A percentile compares a stretch with the other conserved stretches of the same genome.
These are phyloP conservation scores for Prolemur simus DNA, from an alignment of 2,113 vertebrate species.

Conservation along the genomic window DNA sequence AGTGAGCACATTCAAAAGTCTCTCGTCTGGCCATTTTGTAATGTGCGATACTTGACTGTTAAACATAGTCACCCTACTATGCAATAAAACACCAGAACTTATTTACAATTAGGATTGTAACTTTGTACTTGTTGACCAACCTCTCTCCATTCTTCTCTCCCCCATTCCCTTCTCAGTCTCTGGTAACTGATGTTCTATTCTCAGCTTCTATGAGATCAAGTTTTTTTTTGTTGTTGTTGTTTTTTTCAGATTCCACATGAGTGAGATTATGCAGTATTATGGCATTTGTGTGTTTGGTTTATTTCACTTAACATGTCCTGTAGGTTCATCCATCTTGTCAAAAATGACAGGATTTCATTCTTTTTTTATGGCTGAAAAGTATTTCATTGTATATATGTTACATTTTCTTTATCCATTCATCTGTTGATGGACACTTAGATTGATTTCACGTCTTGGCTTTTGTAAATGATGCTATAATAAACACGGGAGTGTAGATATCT, in stretches of 20 bases:
- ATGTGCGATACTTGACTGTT: not conserved
- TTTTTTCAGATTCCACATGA: not conserved
- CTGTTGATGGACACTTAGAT: too few species aligned
- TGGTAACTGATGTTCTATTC: not conserved
- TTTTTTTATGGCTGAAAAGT: too few species aligned
- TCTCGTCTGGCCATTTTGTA: not conserved
- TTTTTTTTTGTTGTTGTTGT: not conserved
- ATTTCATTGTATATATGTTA: too few species aligned
- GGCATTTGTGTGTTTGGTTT: too few species aligned
- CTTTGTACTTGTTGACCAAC: not conserved
- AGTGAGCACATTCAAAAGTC: not conserved
- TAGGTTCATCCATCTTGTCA: too few species aligned
- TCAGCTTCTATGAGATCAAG: not conserved
- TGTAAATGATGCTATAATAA: too few species aligned
- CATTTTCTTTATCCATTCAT: too few species aligned
- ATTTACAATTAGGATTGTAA: not conserved
- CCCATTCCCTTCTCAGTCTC: not conserved
- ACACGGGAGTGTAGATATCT: too few species aligned
- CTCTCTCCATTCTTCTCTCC: not conserved
- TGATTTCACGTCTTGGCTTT: too few species aligned
- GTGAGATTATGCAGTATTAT: not conserved
- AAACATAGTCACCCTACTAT: not conserved
- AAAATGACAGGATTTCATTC: too few species aligned
- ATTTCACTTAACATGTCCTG: too few species aligned
- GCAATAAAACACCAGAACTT: not conserved